Evolutionary conservation across 2,113 vertebrate species (phyloP).

Genomic region (Amphiprion ocellaris): DNA sequence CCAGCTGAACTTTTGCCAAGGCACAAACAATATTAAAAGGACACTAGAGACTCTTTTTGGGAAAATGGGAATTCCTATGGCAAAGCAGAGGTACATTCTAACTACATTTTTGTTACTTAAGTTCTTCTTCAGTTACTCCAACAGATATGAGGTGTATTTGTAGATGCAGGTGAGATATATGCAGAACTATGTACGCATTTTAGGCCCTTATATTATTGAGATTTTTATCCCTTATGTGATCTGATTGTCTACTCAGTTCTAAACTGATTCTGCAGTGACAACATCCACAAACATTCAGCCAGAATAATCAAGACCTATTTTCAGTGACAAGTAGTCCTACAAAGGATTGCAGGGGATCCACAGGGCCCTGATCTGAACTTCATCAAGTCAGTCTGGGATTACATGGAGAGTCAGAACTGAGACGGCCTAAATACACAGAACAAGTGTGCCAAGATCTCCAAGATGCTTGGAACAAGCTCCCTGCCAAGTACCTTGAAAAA

Average conservation of each 20-base stretch:
- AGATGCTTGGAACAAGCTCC: background rate
- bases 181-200: background rate
- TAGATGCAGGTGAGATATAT: background rate
- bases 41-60: background rate
- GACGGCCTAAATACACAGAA: background rate
- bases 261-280: background rate
- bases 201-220: background rate
- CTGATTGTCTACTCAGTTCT: background rate
- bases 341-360: background rate
- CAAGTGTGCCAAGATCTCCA: constrained; percentile 1
- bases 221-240: background rate
- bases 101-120: background rate
- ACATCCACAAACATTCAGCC: background rate
- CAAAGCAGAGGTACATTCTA: background rate
- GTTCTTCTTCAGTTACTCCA: rapidly evolving
- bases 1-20: background rate
- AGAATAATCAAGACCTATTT: background rate
- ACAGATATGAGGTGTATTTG: background rate
- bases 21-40: background rate
- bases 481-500: background rate
- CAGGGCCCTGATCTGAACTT: background rate
- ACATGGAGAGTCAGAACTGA: constrained; percentile 2
- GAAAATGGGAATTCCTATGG: background rate
- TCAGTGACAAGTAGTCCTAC: background rate
- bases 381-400: constrained; percentile 14